These are phyloP conservation scores for Geotrupes spiniger DNA, from an alignment of 2,888 invertebrate species.

Conservation along the genomic window DNA sequence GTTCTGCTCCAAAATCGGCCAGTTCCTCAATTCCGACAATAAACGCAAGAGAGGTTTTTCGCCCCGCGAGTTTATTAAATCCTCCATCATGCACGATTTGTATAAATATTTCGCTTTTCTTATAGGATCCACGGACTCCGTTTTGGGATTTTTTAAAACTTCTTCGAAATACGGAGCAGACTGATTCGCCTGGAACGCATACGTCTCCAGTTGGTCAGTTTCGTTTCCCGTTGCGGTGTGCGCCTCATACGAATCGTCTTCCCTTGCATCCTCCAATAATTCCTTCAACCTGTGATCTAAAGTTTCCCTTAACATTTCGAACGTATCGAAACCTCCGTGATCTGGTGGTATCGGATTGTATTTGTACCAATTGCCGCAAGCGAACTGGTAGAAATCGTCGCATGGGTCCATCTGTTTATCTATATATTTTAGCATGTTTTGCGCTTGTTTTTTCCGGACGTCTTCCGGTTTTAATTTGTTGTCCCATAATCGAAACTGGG, in stretches of 20 bases:
- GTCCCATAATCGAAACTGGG: constrained; percentile 14
- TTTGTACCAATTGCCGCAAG: constrained; percentile 83
- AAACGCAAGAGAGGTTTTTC: constrained; percentile 68
- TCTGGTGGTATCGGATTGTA: constrained; percentile 86
- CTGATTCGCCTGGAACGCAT: constrained; percentile 12
- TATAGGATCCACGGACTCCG: constrained; percentile 58
- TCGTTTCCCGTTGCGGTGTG: constrained; percentile 3
- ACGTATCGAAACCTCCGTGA: constrained; percentile 84
- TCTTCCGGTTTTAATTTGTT: constrained; percentile 15
- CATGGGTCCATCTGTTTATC: constrained; percentile 72
- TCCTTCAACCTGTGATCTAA: constrained; percentile 67
- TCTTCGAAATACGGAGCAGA: constrained; percentile 18
- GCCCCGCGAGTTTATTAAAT: constrained; percentile 66
- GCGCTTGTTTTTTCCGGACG: constrained; percentile 46
- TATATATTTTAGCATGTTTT: constrained; percentile 76
- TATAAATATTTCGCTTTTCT: constrained; percentile 81
- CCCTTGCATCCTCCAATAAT: constrained; percentile 56
- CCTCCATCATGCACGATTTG: constrained; percentile 83
- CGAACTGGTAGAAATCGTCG: constrained; percentile 79
- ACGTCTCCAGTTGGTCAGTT: constrained; percentile 11
- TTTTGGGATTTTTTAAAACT: constrained; percentile 14
- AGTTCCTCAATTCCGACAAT: constrained; percentile 75
- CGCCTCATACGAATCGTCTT: constrained; percentile 14
- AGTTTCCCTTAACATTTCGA: constrained; percentile 84
- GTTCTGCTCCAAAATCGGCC: constrained; percentile 71